These are phyloP conservation scores for Arnoldichthys spilopterus DNA, from an alignment of 2,797 vertebrate genomes.

Conservation along the genomic window DNA sequence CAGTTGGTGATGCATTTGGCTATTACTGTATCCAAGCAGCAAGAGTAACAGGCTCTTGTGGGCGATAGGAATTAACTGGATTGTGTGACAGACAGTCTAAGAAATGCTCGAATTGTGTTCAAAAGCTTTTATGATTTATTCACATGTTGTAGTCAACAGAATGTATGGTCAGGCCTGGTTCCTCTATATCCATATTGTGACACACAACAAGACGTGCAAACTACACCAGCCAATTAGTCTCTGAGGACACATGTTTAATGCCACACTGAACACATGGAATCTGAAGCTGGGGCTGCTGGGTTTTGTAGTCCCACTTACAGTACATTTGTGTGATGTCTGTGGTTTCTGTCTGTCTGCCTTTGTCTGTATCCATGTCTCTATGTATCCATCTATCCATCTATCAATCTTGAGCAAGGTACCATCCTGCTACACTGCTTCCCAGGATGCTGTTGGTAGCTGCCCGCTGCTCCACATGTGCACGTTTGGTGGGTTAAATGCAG, in stretches of 20 bases:
- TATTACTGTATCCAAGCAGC: constrained; percentile 45
- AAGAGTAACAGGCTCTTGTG: constrained; percentile 51
- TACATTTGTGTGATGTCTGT: constrained; percentile 1
- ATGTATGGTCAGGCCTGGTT: not conserved
- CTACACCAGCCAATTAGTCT: constrained; percentile 65
- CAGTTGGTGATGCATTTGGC: constrained; percentile 66
- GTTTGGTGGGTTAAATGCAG: no score
- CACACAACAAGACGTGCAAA: constrained; percentile 27
- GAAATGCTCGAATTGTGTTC: constrained; percentile 46
- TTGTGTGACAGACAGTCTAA: constrained; percentile 59
- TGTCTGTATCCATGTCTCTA: no score
- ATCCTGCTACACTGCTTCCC: no score
- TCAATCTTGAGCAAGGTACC: no score
- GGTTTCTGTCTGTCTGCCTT: not conserved
- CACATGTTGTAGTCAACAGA: constrained; percentile 57
- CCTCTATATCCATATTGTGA: not conserved
- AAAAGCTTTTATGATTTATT: constrained; percentile 64
- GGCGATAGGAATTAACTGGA: constrained; percentile 48
- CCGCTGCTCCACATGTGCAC: no score
- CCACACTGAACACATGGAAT: constrained; percentile 39
- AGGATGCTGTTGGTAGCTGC: no score
- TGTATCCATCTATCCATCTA: no score
- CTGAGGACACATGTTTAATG: constrained; percentile 64
- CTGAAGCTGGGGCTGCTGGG: constrained; percentile 54
- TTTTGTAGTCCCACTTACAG: constrained; percentile 48